These are phyloP conservation scores for Caenorhabditis sp. DNA, from an alignment of 2,888 invertebrate species.

Conservation along the genomic window DNA sequence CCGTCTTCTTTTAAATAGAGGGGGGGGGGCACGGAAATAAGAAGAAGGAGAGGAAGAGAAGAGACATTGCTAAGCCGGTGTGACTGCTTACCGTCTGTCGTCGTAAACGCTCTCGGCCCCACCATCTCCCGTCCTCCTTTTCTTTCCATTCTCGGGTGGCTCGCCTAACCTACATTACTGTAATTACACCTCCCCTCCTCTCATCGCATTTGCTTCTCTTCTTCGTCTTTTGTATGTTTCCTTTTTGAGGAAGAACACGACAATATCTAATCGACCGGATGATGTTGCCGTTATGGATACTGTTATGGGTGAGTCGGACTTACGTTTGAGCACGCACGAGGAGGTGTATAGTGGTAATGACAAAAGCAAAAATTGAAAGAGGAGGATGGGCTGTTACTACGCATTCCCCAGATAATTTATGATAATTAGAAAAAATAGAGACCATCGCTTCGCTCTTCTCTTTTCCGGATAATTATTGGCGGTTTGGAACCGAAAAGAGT, in stretches of 20 bases:
- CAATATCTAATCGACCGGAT: too few species aligned
- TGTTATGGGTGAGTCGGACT: constrained; percentile 36
- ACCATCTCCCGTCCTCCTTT: constrained; percentile 11
- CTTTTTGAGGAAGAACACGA: background rate
- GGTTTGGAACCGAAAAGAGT: background rate
- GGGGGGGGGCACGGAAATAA: background rate
- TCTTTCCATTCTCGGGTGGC: constrained; percentile 49
- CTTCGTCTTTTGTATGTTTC: background rate
- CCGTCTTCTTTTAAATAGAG: background rate
- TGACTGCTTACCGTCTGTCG: constrained; percentile 49
- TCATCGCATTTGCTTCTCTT: background rate
- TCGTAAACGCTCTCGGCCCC: constrained; percentile 49
- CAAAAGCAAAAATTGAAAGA: constrained; percentile 3
- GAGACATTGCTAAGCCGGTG: constrained; percentile 42
- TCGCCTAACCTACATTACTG: constrained; percentile 61
- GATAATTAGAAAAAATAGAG: too few species aligned
- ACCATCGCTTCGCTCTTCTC: too few species aligned
- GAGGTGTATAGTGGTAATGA: constrained; percentile 1
- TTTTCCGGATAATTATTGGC: too few species aligned
- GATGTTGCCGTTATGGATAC: constrained; percentile 20
- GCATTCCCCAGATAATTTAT: too few species aligned
- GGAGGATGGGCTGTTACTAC: too few species aligned
- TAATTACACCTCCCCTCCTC: constrained; percentile 36
- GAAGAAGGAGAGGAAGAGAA: background rate
- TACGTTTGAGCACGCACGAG: background rate